Percentiles rank a stretch among this genome's conserved stretches.
These are phyloP conservation scores for Oplegnathus fasciatus DNA, from an alignment of 2,113 vertebrate genomes.

Conservation along the genomic window DNA sequence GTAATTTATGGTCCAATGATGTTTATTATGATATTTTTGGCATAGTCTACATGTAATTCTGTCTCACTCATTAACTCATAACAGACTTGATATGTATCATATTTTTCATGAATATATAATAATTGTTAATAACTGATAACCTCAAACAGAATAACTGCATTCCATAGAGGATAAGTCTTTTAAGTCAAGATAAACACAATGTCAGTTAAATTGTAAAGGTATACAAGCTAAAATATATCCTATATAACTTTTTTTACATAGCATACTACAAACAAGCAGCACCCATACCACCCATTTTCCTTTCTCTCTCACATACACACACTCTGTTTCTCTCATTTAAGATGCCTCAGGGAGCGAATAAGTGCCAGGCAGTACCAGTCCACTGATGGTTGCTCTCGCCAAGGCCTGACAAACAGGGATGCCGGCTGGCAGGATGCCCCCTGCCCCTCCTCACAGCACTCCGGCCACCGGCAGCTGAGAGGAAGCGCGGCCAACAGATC, in stretches of 20 bases:
- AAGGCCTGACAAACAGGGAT: constrained; percentile 72
- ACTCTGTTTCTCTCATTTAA: constrained; percentile 46
- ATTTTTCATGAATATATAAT: neutral
- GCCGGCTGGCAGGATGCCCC: constrained; percentile 60
- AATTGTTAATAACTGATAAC: neutral
- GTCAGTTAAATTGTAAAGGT: neutral
- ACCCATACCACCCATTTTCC: constrained; percentile 9
- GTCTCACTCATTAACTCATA: neutral
- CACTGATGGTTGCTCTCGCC: constrained; percentile 53
- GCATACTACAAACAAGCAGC: constrained; percentile 22
- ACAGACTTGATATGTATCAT: neutral
- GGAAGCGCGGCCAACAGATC: constrained; percentile 65
- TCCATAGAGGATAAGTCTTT: neutral
- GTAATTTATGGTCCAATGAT: neutral
- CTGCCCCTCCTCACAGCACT: constrained; percentile 42
- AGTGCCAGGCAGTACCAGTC: constrained; percentile 76
- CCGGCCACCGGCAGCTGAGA: constrained; percentile 74
- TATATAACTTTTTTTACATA: neutral
- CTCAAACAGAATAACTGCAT: neutral
- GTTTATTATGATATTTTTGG: neutral
- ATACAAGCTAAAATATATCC: neutral
- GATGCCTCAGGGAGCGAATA: constrained; percentile 61
- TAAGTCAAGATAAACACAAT: neutral
- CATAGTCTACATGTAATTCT: neutral
- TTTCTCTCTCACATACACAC: constrained; percentile 33